Base-by-base conservation (phyloP, 2,888 invertebrate genomes). In the Lamellibrachia satsuma region DNA sequence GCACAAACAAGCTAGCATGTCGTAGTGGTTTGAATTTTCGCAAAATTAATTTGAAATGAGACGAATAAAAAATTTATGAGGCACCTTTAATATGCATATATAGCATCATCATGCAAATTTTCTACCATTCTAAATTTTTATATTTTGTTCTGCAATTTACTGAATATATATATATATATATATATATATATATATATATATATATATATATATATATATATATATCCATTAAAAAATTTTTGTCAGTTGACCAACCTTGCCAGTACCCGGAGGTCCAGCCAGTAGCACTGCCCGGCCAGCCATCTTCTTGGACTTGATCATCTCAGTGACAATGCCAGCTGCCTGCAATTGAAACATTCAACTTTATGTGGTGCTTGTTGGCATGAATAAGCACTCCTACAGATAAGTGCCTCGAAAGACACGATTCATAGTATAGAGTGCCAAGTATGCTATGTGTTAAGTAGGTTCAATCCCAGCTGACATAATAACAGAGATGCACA, bases 241-340 rank as follows among this genome's bases (percentile, higher is more conserved):
- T 9, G 8, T 15, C 92, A 55, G 92, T 4, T 91, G 6, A 92
- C 92, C 91, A 93, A 96, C 96, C 95, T 96, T 96, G 92, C 96
- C 96, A 52, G 96, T 96, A 55, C 96, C 96, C 92, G 96, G 96
- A 51, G 96, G 96, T 55, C 96, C 96, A 91, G 99, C 99, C 92
- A 99, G 96, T 1, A 99, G 97, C 15, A 99, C 97, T 4, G 99
- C 99, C 95, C 99, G 97, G 1, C 99, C 99, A 92, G 99, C 98
- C 99, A 99, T 99, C 96, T 98, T 99, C 96, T 99, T 99, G 15
- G 98, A 98, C 95, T 98, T 98, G 93, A 99, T 99, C 97, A 99
- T 98, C 95, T 99, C 99, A 0, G 99, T 99, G 7, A 99, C 98
- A 93, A 99, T 98, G 22, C 99, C 99, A 27, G 99, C 99, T 93